Evolutionary conservation across 30 jellyfish, hydroid and myxozoan species (phyloP), one percentile per base, ranked within the genome.

Genomic region (Cassiopea xamachana): DNA sequence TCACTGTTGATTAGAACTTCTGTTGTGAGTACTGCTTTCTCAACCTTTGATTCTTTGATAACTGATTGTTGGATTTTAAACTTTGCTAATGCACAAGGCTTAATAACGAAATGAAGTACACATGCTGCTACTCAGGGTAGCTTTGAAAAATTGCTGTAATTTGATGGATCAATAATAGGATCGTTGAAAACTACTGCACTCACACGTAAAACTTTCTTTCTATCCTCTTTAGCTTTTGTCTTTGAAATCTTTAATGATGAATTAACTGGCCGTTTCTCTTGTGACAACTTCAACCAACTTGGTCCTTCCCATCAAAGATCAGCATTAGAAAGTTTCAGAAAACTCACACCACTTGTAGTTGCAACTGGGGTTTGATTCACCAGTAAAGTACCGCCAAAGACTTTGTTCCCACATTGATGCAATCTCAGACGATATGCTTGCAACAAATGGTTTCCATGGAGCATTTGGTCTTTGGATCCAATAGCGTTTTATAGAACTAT

Each of bases 241-340:
- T 2, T 48, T 51, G 68, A 50, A 49, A 10, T 7, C 14, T 61
- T 49, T 58, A 14, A 12, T 81, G 62, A n/a, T 12, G n/a, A 19
- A 7, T 81, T 44, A 46, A 7, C 60, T 18, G 90, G 68, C 51
- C 48, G 59, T 13, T 16, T 46, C 45, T 81, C 90, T 13, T 13
- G 8, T 16, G 79, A 46, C 6, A 76, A 14, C 46, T 67, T 48
- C 12, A n/a, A 49, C 92, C 92, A 76, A 14, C 4, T 16, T 77
- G 94, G 85, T n/a, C 94, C 92, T 1, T 17, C 51, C 94, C 94
- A 87, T 86, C 92, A 87, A 69, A 59, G 46, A 8, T 75, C 71
- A 15, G 58, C 78, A 50, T 6, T 73, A 3, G 45, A 18, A 43
- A 55, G 58, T 2, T 80, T 74, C 1, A 50, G 19, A 7, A 48